Conservation (phyloP, 2,797 vertebrate species). For the Nyctalus aviator region DNA sequence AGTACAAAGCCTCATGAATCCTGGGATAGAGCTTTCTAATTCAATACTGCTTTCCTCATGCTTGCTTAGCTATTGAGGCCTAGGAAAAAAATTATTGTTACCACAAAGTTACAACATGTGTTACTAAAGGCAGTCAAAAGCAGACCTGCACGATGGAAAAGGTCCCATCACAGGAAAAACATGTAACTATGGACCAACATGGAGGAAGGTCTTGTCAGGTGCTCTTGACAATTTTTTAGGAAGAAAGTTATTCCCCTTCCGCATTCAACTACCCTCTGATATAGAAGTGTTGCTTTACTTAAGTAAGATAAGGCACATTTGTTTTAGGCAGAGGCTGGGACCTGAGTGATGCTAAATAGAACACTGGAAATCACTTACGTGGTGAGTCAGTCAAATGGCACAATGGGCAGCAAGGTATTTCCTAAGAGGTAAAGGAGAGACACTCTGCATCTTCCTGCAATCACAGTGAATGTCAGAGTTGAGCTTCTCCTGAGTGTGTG, state of each 20-base stretch:
- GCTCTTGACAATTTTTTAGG: slow-evolving; percentile 1
- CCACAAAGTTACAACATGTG: not conserved
- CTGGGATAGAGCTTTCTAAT: not conserved
- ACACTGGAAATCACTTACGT: not conserved
- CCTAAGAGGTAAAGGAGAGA: not conserved
- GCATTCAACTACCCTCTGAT: not conserved
- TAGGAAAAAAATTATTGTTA: not conserved
- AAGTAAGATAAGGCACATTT: not conserved
- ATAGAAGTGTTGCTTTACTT: slow-evolving; percentile 14
- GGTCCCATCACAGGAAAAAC: not conserved
- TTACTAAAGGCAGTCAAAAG: not conserved
- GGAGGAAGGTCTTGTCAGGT: not conserved
- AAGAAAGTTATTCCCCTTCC: not conserved
- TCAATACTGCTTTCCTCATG: not conserved
- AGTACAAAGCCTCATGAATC: not conserved
- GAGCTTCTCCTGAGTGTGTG: not conserved
- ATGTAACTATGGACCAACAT: not conserved
- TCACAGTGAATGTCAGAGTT: not conserved
- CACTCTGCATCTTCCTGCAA: not conserved
- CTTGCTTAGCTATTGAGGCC: not conserved
- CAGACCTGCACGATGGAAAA: not conserved
- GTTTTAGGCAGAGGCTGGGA: not conserved
- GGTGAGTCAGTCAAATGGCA: not conserved
- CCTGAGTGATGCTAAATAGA: not conserved
- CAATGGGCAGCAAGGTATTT: not conserved